These are phyloP conservation scores for Aphelinus atriplicis DNA, from an alignment of 1,140 invertebrate genomes.

Conservation along the genomic window DNA sequence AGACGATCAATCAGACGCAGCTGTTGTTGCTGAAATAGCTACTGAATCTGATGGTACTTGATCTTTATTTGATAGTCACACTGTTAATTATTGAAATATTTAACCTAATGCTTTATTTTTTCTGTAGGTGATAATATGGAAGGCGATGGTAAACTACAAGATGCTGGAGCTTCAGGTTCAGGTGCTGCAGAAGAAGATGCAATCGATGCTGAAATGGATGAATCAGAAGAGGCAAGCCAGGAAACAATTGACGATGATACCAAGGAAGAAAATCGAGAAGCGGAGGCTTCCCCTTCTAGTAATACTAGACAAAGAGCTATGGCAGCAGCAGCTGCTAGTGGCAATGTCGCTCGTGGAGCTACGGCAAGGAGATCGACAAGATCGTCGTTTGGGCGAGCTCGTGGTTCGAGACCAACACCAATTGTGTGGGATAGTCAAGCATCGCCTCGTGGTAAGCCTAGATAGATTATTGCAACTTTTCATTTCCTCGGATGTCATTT, in stretches of 20 bases:
- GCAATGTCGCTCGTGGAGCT: slow-evolving; percentile 45
- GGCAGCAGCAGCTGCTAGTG: slow-evolving; percentile 31
- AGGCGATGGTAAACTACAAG: slow-evolving; percentile 70
- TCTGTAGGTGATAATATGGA: slow-evolving; percentile 68
- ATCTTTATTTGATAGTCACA: neutral
- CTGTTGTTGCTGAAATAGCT: neutral
- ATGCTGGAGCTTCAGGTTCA: slow-evolving; percentile 57
- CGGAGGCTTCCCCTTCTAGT: slow-evolving; percentile 69
- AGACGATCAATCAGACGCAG: slow-evolving; percentile 48
- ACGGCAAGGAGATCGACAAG: slow-evolving; percentile 44
- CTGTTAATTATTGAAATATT: neutral
- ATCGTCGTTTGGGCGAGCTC: slow-evolving; percentile 38
- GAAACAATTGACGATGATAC: slow-evolving; percentile 39
- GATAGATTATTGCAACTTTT: neutral
- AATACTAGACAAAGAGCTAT: slow-evolving; percentile 49
- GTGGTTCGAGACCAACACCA: slow-evolving; percentile 54
- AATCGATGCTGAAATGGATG: slow-evolving; percentile 56
- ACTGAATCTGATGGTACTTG: neutral
- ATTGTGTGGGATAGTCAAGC: slow-evolving; percentile 58
- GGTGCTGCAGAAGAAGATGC: slow-evolving; percentile 54
- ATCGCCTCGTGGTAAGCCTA: slow-evolving; percentile 35
- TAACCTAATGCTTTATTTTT: neutral
- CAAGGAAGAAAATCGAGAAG: slow-evolving; percentile 64
- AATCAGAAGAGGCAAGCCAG: slow-evolving; percentile 44
- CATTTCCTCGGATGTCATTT: neutral